These are phyloP conservation scores for Mellivora capensis DNA, from an alignment of 2,113 vertebrate genomes.

Conservation along the genomic window DNA sequence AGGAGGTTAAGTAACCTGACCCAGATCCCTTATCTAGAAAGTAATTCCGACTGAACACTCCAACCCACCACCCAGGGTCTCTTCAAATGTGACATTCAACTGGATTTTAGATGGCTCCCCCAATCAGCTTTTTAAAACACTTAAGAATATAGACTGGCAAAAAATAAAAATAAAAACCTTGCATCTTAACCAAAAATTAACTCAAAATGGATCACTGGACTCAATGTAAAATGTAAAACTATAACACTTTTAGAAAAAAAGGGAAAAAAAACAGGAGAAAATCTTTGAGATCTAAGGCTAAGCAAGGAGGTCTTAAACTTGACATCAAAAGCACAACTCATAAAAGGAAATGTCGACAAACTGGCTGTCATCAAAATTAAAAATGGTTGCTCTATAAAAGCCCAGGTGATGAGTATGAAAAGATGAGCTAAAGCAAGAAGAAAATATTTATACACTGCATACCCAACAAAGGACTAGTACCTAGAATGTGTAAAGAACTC, in stretches of 20 bases:
- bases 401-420: background rate
- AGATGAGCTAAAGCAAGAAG: background rate
- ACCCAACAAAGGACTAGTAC: background rate
- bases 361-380: background rate
- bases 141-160: background rate
- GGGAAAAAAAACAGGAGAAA: background rate
- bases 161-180: background rate
- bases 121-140: constrained; percentile 28
- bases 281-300: background rate
- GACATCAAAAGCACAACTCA: background rate
- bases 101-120: background rate
- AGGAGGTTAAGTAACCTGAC: background rate
- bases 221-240: constrained; percentile 1
- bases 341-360: background rate
- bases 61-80: background rate
- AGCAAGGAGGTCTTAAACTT: constrained; percentile 1
- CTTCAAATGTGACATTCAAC: background rate
- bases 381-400: background rate
- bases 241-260: background rate
- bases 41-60: background rate
- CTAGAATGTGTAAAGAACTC: background rate
- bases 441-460: background rate
- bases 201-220: background rate
- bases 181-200: constrained; percentile 11
- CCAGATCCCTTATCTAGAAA: background rate